A percentile compares a stretch with the other conserved stretches of the same genome.
Evolutionary conservation across 1,140 invertebrate genomes (phyloP).

Genomic region (Lordiphosa mommai): DNA sequence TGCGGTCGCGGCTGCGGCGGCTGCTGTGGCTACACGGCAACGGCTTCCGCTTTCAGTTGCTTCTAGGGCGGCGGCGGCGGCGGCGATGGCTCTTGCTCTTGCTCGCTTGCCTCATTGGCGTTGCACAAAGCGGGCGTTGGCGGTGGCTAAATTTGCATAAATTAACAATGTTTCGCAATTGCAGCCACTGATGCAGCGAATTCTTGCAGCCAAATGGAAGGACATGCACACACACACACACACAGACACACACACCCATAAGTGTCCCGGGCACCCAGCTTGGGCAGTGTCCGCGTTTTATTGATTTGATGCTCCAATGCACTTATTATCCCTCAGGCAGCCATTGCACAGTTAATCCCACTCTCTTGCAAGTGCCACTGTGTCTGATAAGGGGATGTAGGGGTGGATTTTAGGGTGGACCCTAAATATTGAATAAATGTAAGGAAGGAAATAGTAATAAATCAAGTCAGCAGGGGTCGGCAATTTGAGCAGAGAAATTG

Average conservation of each 20-base stretch:
- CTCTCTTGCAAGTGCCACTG: background rate
- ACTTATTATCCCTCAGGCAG: slow-evolving; percentile 72
- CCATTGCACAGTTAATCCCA: slow-evolving; percentile 12
- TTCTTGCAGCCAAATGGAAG: slow-evolving; percentile 32
- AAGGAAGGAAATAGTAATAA: too few relatives aligned
- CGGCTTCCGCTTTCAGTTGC: slow-evolving; percentile 26
- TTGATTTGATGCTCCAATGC: slow-evolving; percentile 74
- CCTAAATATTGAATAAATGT: too few relatives aligned
- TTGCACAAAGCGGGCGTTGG: slow-evolving; percentile 64
- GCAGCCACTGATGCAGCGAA: slow-evolving; percentile 71
- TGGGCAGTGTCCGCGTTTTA: slow-evolving; percentile 63
- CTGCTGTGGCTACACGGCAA: slow-evolving; percentile 18
- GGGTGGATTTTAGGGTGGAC: slow-evolving; percentile 38
- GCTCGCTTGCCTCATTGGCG: slow-evolving; percentile 63
- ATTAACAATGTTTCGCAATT: slow-evolving; percentile 77
- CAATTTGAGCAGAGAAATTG: too few relatives aligned
- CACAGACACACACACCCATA: slow-evolving; percentile 4
- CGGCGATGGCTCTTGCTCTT: slow-evolving; percentile 1
- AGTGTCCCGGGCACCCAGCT: slow-evolving; percentile 18
- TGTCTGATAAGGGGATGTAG: too few relatives aligned
- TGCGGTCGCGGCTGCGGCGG: slow-evolving; percentile 56
- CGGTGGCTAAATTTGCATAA: slow-evolving; percentile 74
- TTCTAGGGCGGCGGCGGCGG: slow-evolving; percentile 17
- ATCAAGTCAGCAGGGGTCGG: too few relatives aligned
- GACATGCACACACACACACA: background rate